These are phyloP conservation scores for Cotesia typhae DNA, from an alignment of 1,140 invertebrate genomes.

Conservation along the genomic window DNA sequence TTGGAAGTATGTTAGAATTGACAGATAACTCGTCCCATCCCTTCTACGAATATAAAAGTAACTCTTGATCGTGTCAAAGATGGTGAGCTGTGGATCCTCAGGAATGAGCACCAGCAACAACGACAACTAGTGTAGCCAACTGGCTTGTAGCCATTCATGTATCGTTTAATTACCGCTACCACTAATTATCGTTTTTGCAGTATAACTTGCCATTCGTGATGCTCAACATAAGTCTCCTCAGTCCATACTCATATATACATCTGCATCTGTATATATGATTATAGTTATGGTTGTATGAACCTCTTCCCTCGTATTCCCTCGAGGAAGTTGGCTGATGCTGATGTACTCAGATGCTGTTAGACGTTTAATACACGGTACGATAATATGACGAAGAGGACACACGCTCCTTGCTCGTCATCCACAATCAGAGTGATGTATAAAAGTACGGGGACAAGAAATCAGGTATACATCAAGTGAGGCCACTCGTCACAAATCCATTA, in stretches of 20 bases:
- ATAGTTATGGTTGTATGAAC: not conserved
- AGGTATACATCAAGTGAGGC: conserved; percentile 13
- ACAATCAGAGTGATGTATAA: not conserved
- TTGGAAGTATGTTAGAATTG: conserved; percentile 13
- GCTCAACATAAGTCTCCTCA: conserved; percentile 27
- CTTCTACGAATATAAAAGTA: conserved; percentile 26
- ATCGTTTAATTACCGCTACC: conserved; percentile 48
- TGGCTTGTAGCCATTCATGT: conserved; percentile 38
- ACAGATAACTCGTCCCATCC: conserved; percentile 18
- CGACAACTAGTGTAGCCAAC: conserved; percentile 21
- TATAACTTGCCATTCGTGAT: conserved; percentile 34
- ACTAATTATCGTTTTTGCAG: conserved; percentile 50
- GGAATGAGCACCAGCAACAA: not conserved
- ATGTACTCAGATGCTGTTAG: conserved; percentile 1
- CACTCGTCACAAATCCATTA: conserved; percentile 40
- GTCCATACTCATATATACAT: not conserved
- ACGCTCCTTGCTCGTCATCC: not conserved
- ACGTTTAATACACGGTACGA: too few relatives aligned
- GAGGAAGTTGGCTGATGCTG: not conserved
- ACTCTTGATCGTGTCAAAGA: conserved; percentile 28
- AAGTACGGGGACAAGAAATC: not conserved
- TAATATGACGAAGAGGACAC: too few relatives aligned
- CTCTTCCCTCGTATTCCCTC: not conserved
- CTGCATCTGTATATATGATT: too few relatives aligned
- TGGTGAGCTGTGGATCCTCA: conserved; percentile 15